Evolutionary conservation across 2,888 invertebrate genomes (phyloP), one percentile per base, ranked within the genome.

Genomic region (Athetis lepigone): DNA sequence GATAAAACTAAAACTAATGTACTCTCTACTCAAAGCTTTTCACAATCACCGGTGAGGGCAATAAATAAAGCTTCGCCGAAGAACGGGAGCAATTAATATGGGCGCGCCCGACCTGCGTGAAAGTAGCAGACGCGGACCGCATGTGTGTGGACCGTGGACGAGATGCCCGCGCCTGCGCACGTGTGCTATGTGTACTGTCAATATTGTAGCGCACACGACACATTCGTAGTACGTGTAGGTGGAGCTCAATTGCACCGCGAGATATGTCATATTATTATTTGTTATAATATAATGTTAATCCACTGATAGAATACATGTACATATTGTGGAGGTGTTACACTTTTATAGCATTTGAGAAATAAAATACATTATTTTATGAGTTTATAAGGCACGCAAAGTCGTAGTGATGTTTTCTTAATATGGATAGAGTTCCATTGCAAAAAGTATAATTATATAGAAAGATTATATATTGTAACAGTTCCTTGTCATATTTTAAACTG

Each of bases 31-130:
- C 90, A 88, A 88, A 92, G 89, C 91, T 94, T 93, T 94, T 92
- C 92, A 93, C 94, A 93, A 94, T 94, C 93, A 91, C 90, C 89
- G 86, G 89, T 82, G 86, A 88, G 87, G 90, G 92, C 89, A 92
- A 95, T 94, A 94, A 95, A 95, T 95, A 93, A 94, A 91, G 91
- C 93, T 94, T 94, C 92, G 88, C 76, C 91, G 90, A 92, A 92
- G 94, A 94, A 94, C 93, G 93, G 92, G 94, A 94, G 93, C 95
- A 94, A 94, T 95, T 94, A 94, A 93, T 92, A 92, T 94, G 92
- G 94, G 93, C 91, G 94, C 92, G 94, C 86, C 93, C 85, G 90
- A 79, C 90, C 86, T 86, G 89, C 91, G 94, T 92, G 94, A 94
- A 94, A 94, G 94, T 94, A 88, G 91, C 90, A 86, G 88, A 86